These are phyloP conservation scores for Dasypus novemcinctus DNA, from an alignment of 2,113 vertebrate species.

Conservation along the genomic window DNA sequence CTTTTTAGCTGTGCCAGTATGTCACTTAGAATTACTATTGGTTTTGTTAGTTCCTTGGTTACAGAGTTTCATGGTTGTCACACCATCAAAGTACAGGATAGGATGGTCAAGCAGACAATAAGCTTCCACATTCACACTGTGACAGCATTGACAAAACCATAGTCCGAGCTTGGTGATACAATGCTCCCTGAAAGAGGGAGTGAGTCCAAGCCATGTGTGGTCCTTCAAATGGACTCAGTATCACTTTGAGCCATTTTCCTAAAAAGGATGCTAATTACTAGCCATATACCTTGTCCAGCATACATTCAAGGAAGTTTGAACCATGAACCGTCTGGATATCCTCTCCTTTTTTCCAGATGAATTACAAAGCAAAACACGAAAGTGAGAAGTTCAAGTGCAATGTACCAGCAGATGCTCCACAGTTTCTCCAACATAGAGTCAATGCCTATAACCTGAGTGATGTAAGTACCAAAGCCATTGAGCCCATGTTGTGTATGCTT, in stretches of 20 bases:
- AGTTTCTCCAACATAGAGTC: slow-evolving; percentile 92
- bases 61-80: neutral
- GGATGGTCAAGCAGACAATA: neutral
- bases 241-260: neutral
- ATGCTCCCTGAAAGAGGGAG: neutral
- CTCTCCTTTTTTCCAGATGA: slow-evolving; percentile 84
- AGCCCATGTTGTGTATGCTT: accelerated
- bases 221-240: neutral
- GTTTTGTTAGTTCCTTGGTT: neutral
- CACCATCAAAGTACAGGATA: neutral
- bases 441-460: slow-evolving; percentile 95
- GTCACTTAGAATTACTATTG: neutral
- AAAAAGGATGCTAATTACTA: neutral
- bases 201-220: neutral
- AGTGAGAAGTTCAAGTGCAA: slow-evolving; percentile 87
- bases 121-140: neutral
- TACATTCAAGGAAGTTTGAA: neutral
- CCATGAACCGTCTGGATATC: too few species aligned
- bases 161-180: neutral
- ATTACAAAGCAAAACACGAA: slow-evolving; percentile 93
- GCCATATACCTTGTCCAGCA: neutral
- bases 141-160: neutral
- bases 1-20: neutral
- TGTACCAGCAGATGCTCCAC: slow-evolving; percentile 91
- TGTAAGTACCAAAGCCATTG: slow-evolving; percentile 81